Percentiles rank a stretch among this genome's conserved stretches.
Conservation (phyloP, 2,113 vertebrate genomes). For the Catagonus wagneri region DNA sequence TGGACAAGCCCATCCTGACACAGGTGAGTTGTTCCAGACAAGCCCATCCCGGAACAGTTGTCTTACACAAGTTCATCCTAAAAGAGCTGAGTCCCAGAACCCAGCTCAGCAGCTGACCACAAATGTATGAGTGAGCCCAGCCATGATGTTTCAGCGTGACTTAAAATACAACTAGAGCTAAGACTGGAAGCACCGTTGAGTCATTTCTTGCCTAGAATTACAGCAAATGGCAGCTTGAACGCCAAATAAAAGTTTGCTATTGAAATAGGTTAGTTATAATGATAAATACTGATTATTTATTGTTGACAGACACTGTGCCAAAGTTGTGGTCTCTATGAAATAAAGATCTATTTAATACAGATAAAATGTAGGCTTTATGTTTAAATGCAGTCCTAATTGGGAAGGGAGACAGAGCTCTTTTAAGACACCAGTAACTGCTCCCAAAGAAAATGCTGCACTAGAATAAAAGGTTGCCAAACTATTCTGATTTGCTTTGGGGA, state of each 20-base stretch:
- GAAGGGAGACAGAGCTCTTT: not conserved
- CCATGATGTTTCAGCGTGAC: not conserved
- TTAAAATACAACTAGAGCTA: not conserved
- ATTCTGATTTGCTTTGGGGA: slow-evolving; percentile 17
- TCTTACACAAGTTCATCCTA: no score
- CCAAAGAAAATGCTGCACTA: slow-evolving; percentile 14
- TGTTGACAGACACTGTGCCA: not conserved
- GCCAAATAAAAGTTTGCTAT: slow-evolving; percentile 31
- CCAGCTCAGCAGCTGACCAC: not conserved
- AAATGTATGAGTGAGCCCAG: not conserved
- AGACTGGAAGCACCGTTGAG: not conserved
- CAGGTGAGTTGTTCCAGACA: not conserved
- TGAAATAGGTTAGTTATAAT: not conserved
- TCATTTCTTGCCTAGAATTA: slow-evolving; percentile 49
- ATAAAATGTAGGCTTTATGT: slow-evolving; percentile 30
- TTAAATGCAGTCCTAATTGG: not conserved
- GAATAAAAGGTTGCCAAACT: slow-evolving; percentile 7
- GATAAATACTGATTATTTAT: slow-evolving; percentile 32
- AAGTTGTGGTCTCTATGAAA: not conserved
- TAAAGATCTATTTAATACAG: not conserved
- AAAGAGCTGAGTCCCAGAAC: not conserved
- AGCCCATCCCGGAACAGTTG: not conserved
- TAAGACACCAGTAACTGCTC: not conserved
- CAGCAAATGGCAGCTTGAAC: not conserved
- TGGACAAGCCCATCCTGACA: not conserved